Evolutionary conservation across 2,797 vertebrate species (phyloP).

Genomic region (Prunella strophiata): DNA sequence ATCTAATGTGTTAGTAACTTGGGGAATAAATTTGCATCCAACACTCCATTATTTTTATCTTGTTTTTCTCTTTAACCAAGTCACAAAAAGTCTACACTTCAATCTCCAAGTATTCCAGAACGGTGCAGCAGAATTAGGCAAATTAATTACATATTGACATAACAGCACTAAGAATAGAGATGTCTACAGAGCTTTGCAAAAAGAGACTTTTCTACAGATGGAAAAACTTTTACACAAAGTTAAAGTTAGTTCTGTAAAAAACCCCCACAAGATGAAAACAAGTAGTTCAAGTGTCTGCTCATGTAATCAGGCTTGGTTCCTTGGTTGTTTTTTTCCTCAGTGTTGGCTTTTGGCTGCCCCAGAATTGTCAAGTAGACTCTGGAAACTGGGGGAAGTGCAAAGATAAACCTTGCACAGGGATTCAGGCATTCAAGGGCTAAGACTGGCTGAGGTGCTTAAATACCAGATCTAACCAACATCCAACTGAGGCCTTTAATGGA

Average conservation of each 20-base stretch:
- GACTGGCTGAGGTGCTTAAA: not conserved
- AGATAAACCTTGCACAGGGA: conserved; percentile 1
- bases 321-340: not conserved
- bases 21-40: conserved; percentile 38
- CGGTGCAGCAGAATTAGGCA: not conserved
- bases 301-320: not conserved
- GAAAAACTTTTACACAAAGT: conserved; percentile 48
- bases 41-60: conserved; percentile 53
- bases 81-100: conserved; percentile 27
- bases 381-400: not conserved
- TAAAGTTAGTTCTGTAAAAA: conserved; percentile 32
- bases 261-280: not conserved
- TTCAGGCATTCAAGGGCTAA: not conserved
- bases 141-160: conserved; percentile 29
- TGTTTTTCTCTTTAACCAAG: conserved; percentile 56
- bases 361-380: not conserved
- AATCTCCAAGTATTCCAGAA: conserved; percentile 30
- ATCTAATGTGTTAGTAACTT: conserved; percentile 40
- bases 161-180: conserved; percentile 48
- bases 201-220: conserved; percentile 39
- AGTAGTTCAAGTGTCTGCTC: conserved; percentile 16
- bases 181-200: not conserved
- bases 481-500: not conserved
- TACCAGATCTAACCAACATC: not conserved
- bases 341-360: conserved; percentile 13